A percentile compares a stretch with the other conserved stretches of the same genome.
Evolutionary conservation across 2,113 vertebrate genomes (phyloP).

Genomic region (Pelvicachromis taeniatus): DNA sequence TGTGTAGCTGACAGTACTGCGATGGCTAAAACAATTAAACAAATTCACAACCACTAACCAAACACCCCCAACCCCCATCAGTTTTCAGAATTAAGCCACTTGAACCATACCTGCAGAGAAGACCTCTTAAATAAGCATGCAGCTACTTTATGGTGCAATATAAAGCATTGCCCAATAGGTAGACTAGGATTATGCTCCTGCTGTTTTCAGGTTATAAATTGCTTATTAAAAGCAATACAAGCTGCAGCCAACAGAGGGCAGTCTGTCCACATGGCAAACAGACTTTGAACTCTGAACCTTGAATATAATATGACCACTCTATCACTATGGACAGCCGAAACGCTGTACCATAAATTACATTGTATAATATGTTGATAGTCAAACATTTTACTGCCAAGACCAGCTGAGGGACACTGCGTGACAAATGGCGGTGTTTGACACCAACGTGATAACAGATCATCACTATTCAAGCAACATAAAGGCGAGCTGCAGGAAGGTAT

Average conservation of each 20-base stretch:
- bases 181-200: background rate
- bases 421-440: conserved; percentile 51
- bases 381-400: conserved; percentile 22
- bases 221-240: background rate
- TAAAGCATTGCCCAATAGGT: background rate
- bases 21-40: background rate
- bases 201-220: background rate
- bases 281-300: conserved; percentile 29
- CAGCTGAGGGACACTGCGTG: conserved; percentile 32
- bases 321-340: conserved; percentile 39
- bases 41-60: background rate
- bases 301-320: conserved; percentile 17
- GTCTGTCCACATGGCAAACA: conserved; percentile 31
- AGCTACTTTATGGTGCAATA: background rate
- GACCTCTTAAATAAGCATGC: background rate
- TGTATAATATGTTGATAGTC: conserved; percentile 42
- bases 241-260: conserved; percentile 53
- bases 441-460: conserved; percentile 57
- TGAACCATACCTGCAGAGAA: conserved; percentile 43
- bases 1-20: background rate
- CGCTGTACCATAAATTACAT: conserved; percentile 43
- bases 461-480: conserved; percentile 59
- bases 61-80: background rate
- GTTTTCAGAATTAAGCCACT: conserved; percentile 45
- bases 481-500: conserved; percentile 31